Conservation (phyloP, 2,888 invertebrate genomes). For the Xanthostigma xanthostigma region DNA sequence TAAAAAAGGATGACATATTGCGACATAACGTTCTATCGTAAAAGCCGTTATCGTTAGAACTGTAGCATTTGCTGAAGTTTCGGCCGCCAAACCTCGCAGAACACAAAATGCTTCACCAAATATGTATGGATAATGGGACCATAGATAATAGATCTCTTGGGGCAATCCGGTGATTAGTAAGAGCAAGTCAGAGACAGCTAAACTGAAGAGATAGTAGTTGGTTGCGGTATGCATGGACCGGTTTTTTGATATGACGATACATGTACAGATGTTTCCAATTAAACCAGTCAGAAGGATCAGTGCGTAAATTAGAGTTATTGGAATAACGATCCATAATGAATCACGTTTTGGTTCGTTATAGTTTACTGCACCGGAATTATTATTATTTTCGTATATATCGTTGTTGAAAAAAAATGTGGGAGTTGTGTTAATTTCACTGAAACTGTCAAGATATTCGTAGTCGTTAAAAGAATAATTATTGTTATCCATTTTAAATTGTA, state of each 20-base stretch:
- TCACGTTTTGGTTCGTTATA: slow-evolving; percentile 24
- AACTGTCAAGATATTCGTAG: too few species aligned
- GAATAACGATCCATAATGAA: slow-evolving; percentile 46
- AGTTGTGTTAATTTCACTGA: not conserved
- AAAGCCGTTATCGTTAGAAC: slow-evolving; percentile 70
- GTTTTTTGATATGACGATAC: slow-evolving; percentile 74
- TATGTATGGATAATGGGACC: slow-evolving; percentile 61
- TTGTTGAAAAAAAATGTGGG: not conserved
- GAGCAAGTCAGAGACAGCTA: slow-evolving; percentile 71
- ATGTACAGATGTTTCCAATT: slow-evolving; percentile 70
- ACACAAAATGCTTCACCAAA: slow-evolving; percentile 70
- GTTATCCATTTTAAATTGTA: too few species aligned
- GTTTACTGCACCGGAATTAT: too few species aligned
- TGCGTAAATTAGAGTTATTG: slow-evolving; percentile 58
- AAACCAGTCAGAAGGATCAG: slow-evolving; percentile 65
- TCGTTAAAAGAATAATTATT: too few species aligned
- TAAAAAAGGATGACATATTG: slow-evolving; percentile 48
- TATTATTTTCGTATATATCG: too few species aligned
- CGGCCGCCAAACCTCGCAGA: slow-evolving; percentile 59
- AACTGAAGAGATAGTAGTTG: slow-evolving; percentile 69
- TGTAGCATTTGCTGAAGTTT: slow-evolving; percentile 66
- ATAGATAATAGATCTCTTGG: slow-evolving; percentile 64
- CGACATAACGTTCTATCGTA: slow-evolving; percentile 55
- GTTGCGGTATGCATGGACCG: slow-evolving; percentile 74
- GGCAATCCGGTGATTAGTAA: slow-evolving; percentile 69